phyloP scores from a whole-genome alignment of 2,797 vertebrate species.

The Phataginus tetradactyla region DNA sequence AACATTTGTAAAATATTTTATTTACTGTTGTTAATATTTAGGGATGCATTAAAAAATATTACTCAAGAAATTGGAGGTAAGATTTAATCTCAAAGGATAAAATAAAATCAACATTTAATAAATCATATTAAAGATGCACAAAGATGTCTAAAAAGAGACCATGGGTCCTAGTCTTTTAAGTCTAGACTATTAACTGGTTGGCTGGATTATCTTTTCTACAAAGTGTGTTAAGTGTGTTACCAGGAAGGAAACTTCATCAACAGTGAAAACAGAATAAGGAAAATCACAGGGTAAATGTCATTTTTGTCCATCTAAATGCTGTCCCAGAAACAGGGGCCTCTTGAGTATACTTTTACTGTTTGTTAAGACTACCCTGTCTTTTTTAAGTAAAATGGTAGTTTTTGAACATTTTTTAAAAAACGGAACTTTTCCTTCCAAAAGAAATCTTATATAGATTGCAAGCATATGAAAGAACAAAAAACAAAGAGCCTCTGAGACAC shows the following conservation, averaged over 20 bases:
- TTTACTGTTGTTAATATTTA: neutral
- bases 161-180: neutral
- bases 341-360: neutral
- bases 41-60: conserved; percentile 34
- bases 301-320: neutral
- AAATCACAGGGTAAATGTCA: neutral
- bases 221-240: neutral
- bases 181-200: neutral
- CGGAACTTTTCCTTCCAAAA: neutral
- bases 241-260: neutral
- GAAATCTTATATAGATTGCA: conserved; percentile 26
- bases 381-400: conserved; percentile 8
- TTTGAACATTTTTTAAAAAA: conserved; percentile 4
- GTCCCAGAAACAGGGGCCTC: neutral
- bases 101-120: neutral
- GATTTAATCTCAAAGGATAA: neutral
- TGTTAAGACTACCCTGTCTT: neutral
- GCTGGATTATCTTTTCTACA: conserved; percentile 8
- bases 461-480: neutral
- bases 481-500: neutral
- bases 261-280: neutral
- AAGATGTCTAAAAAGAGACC: neutral
- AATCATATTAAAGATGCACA: conserved; percentile 7
- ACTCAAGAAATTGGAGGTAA: conserved; percentile 6
- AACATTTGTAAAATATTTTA: conserved; percentile 26